Base-by-base conservation (phyloP, 2,888 invertebrate species). In the Kryphioiulus occultus region DNA sequence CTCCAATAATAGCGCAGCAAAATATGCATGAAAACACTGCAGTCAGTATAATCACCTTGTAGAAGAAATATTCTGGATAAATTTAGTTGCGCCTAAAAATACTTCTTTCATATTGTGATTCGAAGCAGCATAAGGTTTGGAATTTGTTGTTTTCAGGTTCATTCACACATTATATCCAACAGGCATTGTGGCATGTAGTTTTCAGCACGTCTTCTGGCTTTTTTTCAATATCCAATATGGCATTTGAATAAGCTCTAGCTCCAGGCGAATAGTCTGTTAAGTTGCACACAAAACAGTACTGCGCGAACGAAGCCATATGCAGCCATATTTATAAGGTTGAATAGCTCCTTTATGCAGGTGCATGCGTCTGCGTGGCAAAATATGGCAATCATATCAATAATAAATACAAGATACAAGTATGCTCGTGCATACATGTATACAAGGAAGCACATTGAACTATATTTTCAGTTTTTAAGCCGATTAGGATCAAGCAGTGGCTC, bases 401-500 rank as follows among this genome's bases (percentile, higher is more conserved):
- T n/a, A n/a, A n/a, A n/a, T n/a, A n/a, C n/a, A n/a, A n/a, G n/a
- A n/a, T n/a, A n/a, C n/a, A n/a, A n/a, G 4, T 10, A n/a, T 59
- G 59, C 22, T 15, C 15, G 1, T 59, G n/a, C 59, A 5, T 44
- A 44, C 35, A 35, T 35, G 44, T 15, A 44, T 44, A 53, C 7
- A 35, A 35, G 35, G n/a, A n/a, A 9, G 53, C 10, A n/a, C 53
- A 19, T 15, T n/a, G n/a, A 53, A 53, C 53, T 19, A 53, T 53
- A n/a, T 53, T 53, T 53, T 53, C n/a, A 53, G 53, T 68, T 68
- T 44, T 26, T 68, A 68, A 68, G 68, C 68, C 22, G 68, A 68
- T 68, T 68, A 26, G 68, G 68, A 68, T 10, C n/a, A 26, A 68
- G 26, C 26, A 68, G 26, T 68, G 26, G 22, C n/a, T 53, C 53